These are phyloP conservation scores for Sweltsa coloradensis DNA, from an alignment of 1,140 invertebrate genomes.

Conservation along the genomic window DNA sequence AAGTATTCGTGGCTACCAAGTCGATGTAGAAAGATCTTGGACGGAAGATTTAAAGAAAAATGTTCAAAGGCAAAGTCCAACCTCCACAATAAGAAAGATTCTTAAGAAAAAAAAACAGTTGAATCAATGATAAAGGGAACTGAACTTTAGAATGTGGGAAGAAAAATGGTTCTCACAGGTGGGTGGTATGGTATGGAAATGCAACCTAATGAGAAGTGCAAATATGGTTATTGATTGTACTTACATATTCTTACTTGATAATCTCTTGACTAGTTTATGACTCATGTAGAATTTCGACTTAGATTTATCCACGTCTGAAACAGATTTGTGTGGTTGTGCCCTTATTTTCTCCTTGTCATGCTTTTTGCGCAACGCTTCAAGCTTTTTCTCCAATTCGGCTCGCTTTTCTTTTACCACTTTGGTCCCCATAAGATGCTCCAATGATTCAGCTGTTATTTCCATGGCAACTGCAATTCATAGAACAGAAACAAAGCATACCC, in stretches of 20 bases:
- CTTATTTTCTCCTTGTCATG: slow-evolving; percentile 67
- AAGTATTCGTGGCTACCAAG: no score
- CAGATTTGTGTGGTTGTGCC: slow-evolving; percentile 41
- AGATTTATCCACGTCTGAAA: slow-evolving; percentile 43
- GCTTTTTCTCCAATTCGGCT: slow-evolving; percentile 72
- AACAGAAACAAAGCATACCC: not conserved
- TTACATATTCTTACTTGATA: slow-evolving; percentile 75
- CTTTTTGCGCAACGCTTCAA: slow-evolving; percentile 72
- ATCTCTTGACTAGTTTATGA: slow-evolving; percentile 59
- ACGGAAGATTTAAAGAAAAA: no score
- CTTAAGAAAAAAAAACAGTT: no score
- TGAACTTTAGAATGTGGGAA: no score
- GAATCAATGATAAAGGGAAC: no score
- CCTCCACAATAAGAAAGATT: no score
- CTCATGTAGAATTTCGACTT: slow-evolving; percentile 58
- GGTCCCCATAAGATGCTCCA: slow-evolving; percentile 67
- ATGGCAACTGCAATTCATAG: slow-evolving; percentile 29
- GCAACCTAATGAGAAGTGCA: no score
- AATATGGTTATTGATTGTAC: no score
- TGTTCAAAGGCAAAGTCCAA: no score
- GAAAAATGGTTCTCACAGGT: no score
- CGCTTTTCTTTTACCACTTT: slow-evolving; percentile 74
- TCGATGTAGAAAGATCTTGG: no score
- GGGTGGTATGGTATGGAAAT: no score
- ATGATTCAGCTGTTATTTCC: slow-evolving; percentile 54